Evolutionary conservation across 92 coral and sea anemone species (phyloP), one percentile per base, ranked within the genome.

Genomic region (Porites rus): DNA sequence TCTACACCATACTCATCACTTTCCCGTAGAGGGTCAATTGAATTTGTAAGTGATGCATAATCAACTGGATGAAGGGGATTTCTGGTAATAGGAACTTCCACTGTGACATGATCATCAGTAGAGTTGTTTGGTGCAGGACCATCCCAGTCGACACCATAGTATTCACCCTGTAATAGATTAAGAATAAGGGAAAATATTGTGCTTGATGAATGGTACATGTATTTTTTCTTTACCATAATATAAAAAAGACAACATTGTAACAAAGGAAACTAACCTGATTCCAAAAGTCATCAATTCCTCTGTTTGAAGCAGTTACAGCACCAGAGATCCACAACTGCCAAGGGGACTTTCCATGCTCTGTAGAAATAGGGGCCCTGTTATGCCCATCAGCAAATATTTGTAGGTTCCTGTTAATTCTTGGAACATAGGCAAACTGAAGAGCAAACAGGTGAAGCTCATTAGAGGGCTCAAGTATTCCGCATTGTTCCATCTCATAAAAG

Each of bases 311-410:
- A 1, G 86, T 75, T 7, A 79, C 74, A 90, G 80, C 18, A 64
- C 93, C 93, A 79, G 79, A 87, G 69, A 90, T 90, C 93, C 93
- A 90, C 91, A 90, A 79, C 65, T 89, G 92, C 56, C 68, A 69
- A 67, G 93, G 93, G 60, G 86, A 46, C 67, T 66, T 84, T 73
- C 91, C 84, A 24, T 85, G 75, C 89, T 90, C 91, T 58, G 92
- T 87, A 28, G 87, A 75, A 6, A 87, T 51, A 51, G 93, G 91
- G 60, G 91, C 87, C 72, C 89, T 90, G 88, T 90, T 82, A 76
- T 76, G 86, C 24, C 87, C 91, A 56, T 65, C 84, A 28, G 67
- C 68, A 86, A 86, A 90, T 71, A 77, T 65, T 80, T 90, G 92
- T 19, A 89, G 86, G 75, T 77, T 87, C 20, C 75, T 51, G 91